phyloP scores from a whole-genome alignment of 92 coral and sea anemone genomes.

The Micromussa lordhowensis region DNA sequence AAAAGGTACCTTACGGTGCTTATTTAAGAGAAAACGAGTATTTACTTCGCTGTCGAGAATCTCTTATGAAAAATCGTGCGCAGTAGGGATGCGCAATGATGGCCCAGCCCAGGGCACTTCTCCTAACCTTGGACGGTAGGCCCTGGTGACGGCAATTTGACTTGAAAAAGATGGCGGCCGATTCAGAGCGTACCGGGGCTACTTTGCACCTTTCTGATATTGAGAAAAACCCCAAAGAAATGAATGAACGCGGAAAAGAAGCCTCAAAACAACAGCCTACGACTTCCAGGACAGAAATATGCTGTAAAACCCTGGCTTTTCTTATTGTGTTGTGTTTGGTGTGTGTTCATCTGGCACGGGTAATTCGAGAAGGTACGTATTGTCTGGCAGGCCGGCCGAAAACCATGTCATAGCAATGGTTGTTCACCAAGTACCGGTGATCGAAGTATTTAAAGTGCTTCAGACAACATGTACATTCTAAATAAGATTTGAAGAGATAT shows the following conservation, averaged over 20 bases:
- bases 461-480: not conserved
- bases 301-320: slow-evolving; percentile 80
- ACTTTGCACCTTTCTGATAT: slow-evolving; percentile 28
- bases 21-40: no score
- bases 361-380: slow-evolving; percentile 76
- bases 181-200: not conserved
- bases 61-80: no score
- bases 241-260: slow-evolving; percentile 12
- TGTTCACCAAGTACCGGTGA: not conserved
- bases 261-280: slow-evolving; percentile 18
- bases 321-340: slow-evolving; percentile 70
- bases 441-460: not conserved
- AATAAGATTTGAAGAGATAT: not conserved
- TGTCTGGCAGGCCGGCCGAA: not conserved
- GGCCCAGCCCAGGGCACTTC: not conserved
- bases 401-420: no score
- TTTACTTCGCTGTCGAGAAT: no score
- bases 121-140: not conserved
- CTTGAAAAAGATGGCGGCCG: slow-evolving; percentile 57
- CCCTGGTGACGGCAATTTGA: not conserved
- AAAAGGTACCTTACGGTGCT: no score
- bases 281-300: slow-evolving; percentile 70
- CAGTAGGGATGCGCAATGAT: no score
- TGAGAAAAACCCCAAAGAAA: slow-evolving; percentile 37
- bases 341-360: slow-evolving; percentile 79